A percentile compares a stretch with the other conserved stretches of the same genome.
phyloP scores from a whole-genome alignment of 2,113 vertebrate species.

The Vidua chalybeata region DNA sequence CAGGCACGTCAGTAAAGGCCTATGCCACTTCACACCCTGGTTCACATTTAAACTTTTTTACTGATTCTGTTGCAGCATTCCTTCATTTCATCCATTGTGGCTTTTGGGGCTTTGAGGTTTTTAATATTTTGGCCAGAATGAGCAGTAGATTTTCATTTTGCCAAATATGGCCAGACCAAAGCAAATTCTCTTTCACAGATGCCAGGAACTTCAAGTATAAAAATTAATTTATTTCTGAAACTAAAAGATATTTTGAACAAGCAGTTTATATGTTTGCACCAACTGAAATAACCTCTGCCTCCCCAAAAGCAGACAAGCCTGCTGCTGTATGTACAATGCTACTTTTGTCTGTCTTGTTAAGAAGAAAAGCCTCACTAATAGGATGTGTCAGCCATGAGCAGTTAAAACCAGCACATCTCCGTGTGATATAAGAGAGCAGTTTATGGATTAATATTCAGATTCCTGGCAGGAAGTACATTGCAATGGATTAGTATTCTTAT shows the following conservation, averaged over 20 bases:
- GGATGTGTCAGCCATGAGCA: neutral
- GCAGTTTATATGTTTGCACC: neutral
- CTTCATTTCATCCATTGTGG: neutral
- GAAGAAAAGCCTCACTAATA: neutral
- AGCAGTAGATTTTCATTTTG: neutral
- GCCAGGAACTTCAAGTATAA: neutral
- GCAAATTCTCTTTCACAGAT: neutral
- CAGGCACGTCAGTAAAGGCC: neutral
- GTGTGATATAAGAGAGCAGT: neutral
- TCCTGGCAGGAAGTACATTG: constrained; percentile 16
- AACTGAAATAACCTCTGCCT: neutral
- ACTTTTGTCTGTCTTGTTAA: neutral
- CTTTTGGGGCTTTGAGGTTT: neutral
- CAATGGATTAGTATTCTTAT: neutral
- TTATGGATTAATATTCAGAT: neutral
- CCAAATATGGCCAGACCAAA: neutral
- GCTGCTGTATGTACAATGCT: neutral
- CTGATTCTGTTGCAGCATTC: neutral
- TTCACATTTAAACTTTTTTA: neutral
- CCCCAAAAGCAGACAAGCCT: neutral
- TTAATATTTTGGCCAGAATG: neutral
- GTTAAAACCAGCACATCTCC: neutral
- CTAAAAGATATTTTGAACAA: neutral
- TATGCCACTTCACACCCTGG: neutral
- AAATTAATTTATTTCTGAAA: neutral